phyloP scores from a whole-genome alignment of 2,113 vertebrate species.

The Paradoxurus hermaphroditus region DNA sequence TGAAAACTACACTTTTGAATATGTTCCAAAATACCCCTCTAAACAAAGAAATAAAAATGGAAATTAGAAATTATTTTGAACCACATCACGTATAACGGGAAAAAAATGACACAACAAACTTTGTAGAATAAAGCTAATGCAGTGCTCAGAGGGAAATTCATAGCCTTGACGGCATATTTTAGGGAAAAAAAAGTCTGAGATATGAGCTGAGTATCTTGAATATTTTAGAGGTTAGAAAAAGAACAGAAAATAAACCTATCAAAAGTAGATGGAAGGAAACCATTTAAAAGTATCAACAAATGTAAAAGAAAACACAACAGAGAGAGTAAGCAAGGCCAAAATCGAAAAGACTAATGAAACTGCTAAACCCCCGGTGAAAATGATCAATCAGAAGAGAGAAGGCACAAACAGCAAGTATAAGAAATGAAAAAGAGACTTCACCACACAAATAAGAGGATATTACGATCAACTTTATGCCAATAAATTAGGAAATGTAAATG shows the following conservation, averaged over 20 bases:
- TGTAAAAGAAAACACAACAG: neutral
- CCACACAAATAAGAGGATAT: neutral
- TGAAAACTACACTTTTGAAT: neutral
- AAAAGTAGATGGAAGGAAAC: neutral
- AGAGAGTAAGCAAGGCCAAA: neutral
- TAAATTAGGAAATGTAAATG: neutral
- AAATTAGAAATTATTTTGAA: slow-evolving; percentile 21
- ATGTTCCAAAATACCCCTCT: neutral
- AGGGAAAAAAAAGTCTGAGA: neutral
- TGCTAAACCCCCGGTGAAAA: neutral
- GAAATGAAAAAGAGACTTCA: neutral
- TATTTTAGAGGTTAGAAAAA: slow-evolving; percentile 2
- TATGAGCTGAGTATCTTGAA: neutral
- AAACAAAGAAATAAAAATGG: neutral
- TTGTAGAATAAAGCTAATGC: neutral
- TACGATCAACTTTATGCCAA: neutral
- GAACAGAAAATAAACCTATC: neutral
- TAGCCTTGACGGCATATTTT: neutral
- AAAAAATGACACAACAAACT: neutral
- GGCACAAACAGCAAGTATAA: neutral
- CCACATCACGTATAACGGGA: neutral
- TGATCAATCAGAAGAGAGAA: neutral
- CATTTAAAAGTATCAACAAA: slow-evolving; percentile 22
- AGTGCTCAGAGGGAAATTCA: neutral
- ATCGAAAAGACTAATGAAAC: neutral